Evolutionary conservation across 2,888 invertebrate species (phyloP).

Genomic region (Ectobius pallidus): DNA sequence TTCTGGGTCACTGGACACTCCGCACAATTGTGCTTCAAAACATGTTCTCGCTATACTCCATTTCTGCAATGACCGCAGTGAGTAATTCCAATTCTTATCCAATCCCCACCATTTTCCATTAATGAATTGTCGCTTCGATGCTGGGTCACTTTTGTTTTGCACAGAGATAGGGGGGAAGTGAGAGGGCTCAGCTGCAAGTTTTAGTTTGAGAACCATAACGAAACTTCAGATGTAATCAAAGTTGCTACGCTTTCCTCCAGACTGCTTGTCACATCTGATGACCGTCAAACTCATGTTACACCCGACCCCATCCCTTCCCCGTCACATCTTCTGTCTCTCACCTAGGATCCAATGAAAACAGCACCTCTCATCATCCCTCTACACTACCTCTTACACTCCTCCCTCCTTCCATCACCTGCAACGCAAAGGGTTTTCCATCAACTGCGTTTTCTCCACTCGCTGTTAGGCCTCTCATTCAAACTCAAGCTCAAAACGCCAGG

Average conservation of each 20-base stretch:
- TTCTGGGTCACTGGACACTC: too few relatives aligned
- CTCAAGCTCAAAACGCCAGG: neutral
- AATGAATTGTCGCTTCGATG: neutral
- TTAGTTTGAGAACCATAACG: neutral
- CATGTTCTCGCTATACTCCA: too few relatives aligned
- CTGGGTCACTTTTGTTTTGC: neutral
- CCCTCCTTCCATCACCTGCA: neutral
- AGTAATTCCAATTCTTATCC: too few relatives aligned
- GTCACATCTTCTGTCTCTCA: neutral
- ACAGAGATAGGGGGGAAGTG: neutral
- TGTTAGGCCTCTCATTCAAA: neutral
- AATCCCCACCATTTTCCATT: neutral
- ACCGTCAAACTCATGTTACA: conserved; percentile 1
- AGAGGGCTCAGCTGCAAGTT: neutral
- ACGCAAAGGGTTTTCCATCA: conserved; percentile 1
- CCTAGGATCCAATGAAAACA: neutral
- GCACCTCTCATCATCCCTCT: neutral
- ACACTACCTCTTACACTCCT: neutral
- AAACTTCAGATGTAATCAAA: conserved; percentile 7
- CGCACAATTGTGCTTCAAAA: too few relatives aligned
- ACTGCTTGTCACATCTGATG: conserved; percentile 6
- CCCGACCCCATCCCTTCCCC: neutral
- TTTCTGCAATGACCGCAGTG: too few relatives aligned
- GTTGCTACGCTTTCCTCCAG: neutral
- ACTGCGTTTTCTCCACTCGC: neutral